A percentile compares a stretch with the other conserved stretches of the same genome.
phyloP scores from a whole-genome alignment of 2,113 vertebrate genomes.

The Pelmatolapia mariae region DNA sequence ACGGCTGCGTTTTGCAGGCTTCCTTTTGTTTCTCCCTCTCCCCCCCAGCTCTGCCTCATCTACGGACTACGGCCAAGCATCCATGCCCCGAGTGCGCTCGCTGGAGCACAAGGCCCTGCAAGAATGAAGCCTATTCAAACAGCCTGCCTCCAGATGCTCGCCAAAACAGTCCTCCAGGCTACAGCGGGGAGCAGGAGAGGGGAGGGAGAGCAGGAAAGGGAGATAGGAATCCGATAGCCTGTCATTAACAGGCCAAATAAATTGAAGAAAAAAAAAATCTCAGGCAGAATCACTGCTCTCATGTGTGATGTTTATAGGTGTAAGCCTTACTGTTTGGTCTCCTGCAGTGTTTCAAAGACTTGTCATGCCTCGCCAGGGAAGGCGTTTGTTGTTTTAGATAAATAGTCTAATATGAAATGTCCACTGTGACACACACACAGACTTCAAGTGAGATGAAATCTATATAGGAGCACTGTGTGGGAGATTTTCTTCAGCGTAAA shows the following conservation, averaged over 20 bases:
- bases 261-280: constrained; percentile 62
- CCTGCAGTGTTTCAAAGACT: constrained; percentile 21
- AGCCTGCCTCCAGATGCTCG: constrained; percentile 51
- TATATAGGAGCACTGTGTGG: background rate
- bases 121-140: constrained; percentile 61
- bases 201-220: constrained; percentile 61
- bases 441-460: background rate
- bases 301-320: constrained; percentile 47
- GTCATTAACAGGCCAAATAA: constrained; percentile 75
- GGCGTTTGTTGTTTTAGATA: constrained; percentile 39
- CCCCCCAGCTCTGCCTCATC: constrained; percentile 10
- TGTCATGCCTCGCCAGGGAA: background rate
- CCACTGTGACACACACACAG: constrained; percentile 11
- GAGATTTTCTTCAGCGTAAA: background rate
- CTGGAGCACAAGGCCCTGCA: constrained; percentile 56
- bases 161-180: constrained; percentile 68
- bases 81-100: constrained; percentile 45
- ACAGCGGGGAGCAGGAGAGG: constrained; percentile 42
- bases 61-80: background rate
- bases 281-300: constrained; percentile 47
- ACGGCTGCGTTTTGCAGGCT: background rate
- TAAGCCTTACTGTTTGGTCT: constrained; percentile 50
- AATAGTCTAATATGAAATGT: constrained; percentile 26
- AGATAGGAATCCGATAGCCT: constrained; percentile 76
- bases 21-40: background rate